phyloP scores from a whole-genome alignment of 2,113 vertebrate genomes.

The Parus major region DNA sequence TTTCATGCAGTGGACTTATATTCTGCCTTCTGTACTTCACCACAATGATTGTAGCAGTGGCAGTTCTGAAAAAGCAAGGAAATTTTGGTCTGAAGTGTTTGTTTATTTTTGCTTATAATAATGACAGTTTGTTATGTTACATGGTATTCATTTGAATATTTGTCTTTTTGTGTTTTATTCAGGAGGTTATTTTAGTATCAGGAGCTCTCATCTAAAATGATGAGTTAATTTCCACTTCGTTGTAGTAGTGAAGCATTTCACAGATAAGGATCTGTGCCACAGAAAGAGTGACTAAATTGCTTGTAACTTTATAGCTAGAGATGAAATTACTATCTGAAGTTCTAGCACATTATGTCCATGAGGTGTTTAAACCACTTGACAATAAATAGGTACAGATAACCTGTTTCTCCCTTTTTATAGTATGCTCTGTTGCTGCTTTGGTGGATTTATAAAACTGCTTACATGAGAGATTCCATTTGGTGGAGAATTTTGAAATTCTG shows the following conservation, averaged over 20 bases:
- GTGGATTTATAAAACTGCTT: neutral
- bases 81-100: neutral
- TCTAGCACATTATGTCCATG: neutral
- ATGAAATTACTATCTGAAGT: neutral
- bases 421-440: neutral
- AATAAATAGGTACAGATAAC: neutral
- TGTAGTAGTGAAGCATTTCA: neutral
- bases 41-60: neutral
- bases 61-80: neutral
- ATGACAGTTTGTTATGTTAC: neutral
- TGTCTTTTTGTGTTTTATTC: neutral
- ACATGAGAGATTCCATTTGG: neutral
- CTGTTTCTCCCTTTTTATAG: neutral
- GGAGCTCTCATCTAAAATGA: neutral
- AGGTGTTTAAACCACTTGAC: neutral
- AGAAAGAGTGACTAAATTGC: neutral
- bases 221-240: neutral
- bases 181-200: neutral
- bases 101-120: neutral
- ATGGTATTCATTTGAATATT: neutral
- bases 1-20: neutral
- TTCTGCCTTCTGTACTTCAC: neutral
- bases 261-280: neutral
- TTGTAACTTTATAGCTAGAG: neutral
- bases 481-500: neutral